Evolutionary conservation across 2,797 vertebrate genomes (phyloP).

Genomic region (Ctenopoma multispine): DNA sequence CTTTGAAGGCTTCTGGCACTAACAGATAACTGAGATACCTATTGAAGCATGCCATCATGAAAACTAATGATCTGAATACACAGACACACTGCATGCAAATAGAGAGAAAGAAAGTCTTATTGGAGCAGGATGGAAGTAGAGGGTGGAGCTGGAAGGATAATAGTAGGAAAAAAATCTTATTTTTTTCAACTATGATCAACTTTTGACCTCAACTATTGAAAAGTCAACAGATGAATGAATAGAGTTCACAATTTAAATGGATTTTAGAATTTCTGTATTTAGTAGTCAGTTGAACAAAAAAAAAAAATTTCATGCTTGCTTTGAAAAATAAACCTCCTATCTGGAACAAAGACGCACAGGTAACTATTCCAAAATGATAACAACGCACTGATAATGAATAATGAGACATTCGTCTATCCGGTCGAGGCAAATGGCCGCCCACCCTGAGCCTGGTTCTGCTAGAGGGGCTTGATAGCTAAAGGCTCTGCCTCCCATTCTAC

Average conservation of each 20-base stretch:
- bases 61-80: constrained; percentile 39
- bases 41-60: constrained; percentile 27
- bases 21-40: constrained; percentile 27
- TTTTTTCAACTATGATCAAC: constrained; percentile 42
- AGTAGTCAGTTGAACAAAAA: not conserved
- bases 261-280: not conserved
- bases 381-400: too few relatives aligned
- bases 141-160: constrained; percentile 60
- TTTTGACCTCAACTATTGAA: constrained; percentile 39
- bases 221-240: not conserved
- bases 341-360: not conserved
- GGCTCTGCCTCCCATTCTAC: too few relatives aligned
- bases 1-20: constrained; percentile 19
- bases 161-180: constrained; percentile 42
- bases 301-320: not conserved
- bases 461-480: too few relatives aligned
- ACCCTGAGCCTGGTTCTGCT: too few relatives aligned
- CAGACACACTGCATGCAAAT: constrained; percentile 27
- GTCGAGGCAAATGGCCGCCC: too few relatives aligned
- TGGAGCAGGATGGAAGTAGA: constrained; percentile 11
- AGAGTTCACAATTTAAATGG: constrained; percentile 1
- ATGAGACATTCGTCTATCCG: too few relatives aligned
- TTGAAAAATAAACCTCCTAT: not conserved
- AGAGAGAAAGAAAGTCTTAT: constrained; percentile 1
- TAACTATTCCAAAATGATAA: too few relatives aligned